A percentile compares a stretch with the other conserved stretches of the same genome.
phyloP scores from a whole-genome alignment of 2,797 vertebrate genomes.

The Sternarchorhynchus goeldii region DNA sequence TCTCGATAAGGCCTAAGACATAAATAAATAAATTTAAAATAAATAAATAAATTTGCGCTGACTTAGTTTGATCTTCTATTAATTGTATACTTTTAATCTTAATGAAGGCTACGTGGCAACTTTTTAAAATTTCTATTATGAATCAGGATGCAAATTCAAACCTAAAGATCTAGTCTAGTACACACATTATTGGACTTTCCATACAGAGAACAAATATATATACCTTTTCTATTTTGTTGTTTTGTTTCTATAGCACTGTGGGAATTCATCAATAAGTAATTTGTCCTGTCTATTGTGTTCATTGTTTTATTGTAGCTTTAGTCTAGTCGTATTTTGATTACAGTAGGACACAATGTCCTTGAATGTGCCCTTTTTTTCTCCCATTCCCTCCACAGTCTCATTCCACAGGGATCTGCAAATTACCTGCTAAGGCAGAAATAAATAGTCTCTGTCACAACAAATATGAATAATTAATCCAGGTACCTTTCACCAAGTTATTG shows the following conservation, averaged over 20 bases:
- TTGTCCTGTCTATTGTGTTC: background rate
- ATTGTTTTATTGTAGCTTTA: background rate
- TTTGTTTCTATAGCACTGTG: background rate
- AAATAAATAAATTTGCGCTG: too few relatives aligned
- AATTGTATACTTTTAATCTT: too few relatives aligned
- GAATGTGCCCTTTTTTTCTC: slow-evolving; percentile 49
- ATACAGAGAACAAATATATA: too few relatives aligned
- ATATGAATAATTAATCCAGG: slow-evolving; percentile 75
- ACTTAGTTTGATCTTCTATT: too few relatives aligned
- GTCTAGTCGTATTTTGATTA: background rate
- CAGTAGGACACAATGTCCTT: slow-evolving; percentile 16
- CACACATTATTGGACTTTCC: too few relatives aligned
- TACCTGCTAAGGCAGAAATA: slow-evolving; percentile 69
- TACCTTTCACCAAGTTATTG: slow-evolving; percentile 69
- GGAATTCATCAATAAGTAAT: background rate
- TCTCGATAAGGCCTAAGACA: too few relatives aligned
- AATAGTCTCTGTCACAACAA: slow-evolving; percentile 68
- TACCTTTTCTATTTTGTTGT: too few relatives aligned
- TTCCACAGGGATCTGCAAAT: slow-evolving; percentile 60
- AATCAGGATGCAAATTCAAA: too few relatives aligned
- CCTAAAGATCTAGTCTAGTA: too few relatives aligned
- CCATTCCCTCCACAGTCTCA: slow-evolving; percentile 43
- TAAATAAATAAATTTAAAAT: too few relatives aligned
- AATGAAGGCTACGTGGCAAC: too few relatives aligned
- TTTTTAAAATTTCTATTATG: too few relatives aligned